Evolutionary conservation across 2,888 invertebrate genomes (phyloP).

Genomic region (Megastigmus dorsalis): DNA sequence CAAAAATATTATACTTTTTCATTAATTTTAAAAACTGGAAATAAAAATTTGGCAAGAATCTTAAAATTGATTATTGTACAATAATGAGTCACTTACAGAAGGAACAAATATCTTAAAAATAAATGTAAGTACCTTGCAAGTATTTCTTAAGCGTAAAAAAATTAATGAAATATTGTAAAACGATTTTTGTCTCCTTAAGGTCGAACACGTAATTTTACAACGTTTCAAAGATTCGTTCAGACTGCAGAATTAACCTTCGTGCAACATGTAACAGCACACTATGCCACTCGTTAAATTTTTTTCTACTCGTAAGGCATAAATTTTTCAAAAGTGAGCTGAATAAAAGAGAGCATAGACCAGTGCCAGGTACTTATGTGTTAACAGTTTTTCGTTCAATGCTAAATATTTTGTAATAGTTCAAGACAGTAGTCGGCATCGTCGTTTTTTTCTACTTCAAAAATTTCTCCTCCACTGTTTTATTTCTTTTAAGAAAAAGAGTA

Average conservation of each 20-base stretch:
- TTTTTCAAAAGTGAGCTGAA: conserved; percentile 63
- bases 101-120: background rate
- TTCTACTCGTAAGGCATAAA: conserved; percentile 63
- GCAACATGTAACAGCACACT: conserved; percentile 24
- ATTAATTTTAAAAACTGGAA: conserved; percentile 3
- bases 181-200: background rate
- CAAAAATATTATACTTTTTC: conserved; percentile 7
- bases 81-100: no score
- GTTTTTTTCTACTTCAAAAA: conserved; percentile 6
- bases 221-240: background rate
- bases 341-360: conserved; percentile 70
- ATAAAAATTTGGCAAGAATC: conserved; percentile 19
- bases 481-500: background rate
- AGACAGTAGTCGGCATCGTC: conserved; percentile 18
- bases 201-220: conserved; percentile 4
- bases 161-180: background rate
- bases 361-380: conserved; percentile 71
- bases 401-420: conserved; percentile 5
- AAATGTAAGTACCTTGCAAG: background rate
- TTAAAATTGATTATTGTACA: no score
- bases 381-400: no score
- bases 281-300: conserved; percentile 31
- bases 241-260: conserved; percentile 37
- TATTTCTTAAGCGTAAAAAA: background rate
- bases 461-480: no score